phyloP scores from a whole-genome alignment of 2,113 vertebrate genomes.

The Neogobius melanostomus region DNA sequence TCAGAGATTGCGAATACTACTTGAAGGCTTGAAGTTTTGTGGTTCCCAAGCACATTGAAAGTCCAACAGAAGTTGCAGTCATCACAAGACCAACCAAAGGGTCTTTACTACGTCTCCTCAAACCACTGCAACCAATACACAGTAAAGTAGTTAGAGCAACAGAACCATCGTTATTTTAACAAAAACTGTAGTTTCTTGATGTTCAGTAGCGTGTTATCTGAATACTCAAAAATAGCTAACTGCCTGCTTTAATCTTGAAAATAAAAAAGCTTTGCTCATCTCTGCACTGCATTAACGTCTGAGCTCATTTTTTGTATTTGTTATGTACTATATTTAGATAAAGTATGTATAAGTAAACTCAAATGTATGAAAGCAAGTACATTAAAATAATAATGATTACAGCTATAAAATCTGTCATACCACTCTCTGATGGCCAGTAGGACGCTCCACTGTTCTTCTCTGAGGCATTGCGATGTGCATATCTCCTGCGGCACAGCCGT shows the following conservation, averaged over 20 bases:
- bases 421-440: slow-evolving; percentile 84
- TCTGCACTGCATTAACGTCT: no score
- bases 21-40: slow-evolving; percentile 31
- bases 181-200: no score
- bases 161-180: slow-evolving; percentile 4
- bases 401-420: slow-evolving; percentile 56
- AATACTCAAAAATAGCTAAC: no score
- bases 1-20: slow-evolving; percentile 9
- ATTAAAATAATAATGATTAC: no score
- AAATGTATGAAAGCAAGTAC: no score
- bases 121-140: slow-evolving; percentile 64
- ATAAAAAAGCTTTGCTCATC: no score
- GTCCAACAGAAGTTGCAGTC: slow-evolving; percentile 20
- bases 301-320: no score
- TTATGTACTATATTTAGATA: no score
- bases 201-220: no score
- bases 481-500: slow-evolving; percentile 80
- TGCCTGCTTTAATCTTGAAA: no score
- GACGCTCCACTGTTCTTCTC: slow-evolving; percentile 78
- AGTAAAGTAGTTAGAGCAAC: not conserved
- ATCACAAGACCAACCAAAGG: slow-evolving; percentile 10
- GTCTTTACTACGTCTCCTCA: slow-evolving; percentile 46
- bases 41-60: slow-evolving; percentile 23
- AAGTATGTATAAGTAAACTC: no score
- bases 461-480: slow-evolving; percentile 64